Evolutionary conservation across 2,888 invertebrate genomes (phyloP).

Genomic region (Oasisia sp.): DNA sequence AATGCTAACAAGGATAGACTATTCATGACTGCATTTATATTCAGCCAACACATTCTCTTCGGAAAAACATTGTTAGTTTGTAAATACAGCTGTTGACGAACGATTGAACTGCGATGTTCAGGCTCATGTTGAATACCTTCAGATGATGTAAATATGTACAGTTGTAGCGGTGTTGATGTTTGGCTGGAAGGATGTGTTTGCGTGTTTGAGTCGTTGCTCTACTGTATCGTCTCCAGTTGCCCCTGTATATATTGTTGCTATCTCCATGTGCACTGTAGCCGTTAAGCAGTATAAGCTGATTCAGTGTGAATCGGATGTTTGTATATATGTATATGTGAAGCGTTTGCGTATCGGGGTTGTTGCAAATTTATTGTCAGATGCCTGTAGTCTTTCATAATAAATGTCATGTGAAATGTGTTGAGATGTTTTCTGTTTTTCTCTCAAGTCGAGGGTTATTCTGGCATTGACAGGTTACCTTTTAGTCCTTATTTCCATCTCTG

Average conservation of each 20-base stretch:
- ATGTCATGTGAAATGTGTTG: not conserved
- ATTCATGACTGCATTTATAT: not conserved
- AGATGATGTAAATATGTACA: constrained; percentile 10
- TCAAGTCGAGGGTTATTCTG: not conserved
- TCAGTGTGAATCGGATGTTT: not conserved
- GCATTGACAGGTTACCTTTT: too few species aligned
- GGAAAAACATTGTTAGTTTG: not conserved
- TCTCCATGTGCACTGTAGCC: not conserved
- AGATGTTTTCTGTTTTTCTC: not conserved
- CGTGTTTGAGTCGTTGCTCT: not conserved
- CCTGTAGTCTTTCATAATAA: constrained; percentile 17
- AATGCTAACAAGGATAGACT: not conserved
- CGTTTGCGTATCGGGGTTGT: constrained; percentile 17
- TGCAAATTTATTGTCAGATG: constrained; percentile 17
- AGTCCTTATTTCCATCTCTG: too few species aligned
- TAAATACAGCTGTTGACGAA: not conserved
- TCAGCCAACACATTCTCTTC: not conserved
- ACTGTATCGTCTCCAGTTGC: not conserved
- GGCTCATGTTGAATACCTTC: not conserved
- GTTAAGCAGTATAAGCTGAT: constrained; percentile 12
- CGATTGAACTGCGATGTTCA: not conserved
- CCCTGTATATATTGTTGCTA: constrained; percentile 5
- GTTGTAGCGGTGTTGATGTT: not conserved
- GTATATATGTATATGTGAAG: constrained; percentile 13
- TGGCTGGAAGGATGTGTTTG: not conserved